Base-by-base conservation (phyloP, 2,888 invertebrate species). In the Volucella bombylans region DNA sequence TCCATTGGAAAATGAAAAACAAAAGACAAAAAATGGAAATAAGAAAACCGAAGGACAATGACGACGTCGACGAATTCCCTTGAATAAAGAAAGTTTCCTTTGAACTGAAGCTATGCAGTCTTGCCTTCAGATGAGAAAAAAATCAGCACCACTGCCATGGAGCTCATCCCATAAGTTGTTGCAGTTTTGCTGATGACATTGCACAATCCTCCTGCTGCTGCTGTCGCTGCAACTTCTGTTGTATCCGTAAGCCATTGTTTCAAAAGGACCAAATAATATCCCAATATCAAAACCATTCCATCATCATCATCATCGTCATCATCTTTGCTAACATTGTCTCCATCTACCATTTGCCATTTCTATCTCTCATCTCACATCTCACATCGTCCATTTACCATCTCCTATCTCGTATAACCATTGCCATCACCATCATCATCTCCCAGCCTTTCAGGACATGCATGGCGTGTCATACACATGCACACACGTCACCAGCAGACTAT, bases 281-380 rank as follows among this genome's bases (percentile, higher is more conserved):
- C 79, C 79, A 76, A 83, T 83, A 83, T 71, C 79, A 83, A 69
- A 83, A 79, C 79, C 79, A 83, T 83, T 83, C 71, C 79, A 74
- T 79, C 83, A 74, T 76, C 78, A 78, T 78, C 79, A 55, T 78
- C 79, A 55, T 57, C 77, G 43, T 74, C 65, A 62, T 52, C 59
- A 59, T 59, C 54, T 23, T 23, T 23, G 65, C 65, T 55, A 65
- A 65, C 83, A 74, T 79, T 79, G 83, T 83, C 65, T 71, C 49
- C 57, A 39, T 41, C 14, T 4, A 23, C 23, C 23, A 23, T 23
- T 23, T 23, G 0, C 23, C 23, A 23, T 23, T 23, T 23, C 23
- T 23, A 23, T 23, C 23, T 23, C 23, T 23, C n/a, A n/a, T n/a
- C n/a, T n/a, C n/a, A n/a, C 23, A 23, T 23, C 23, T 23, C 23